Evolutionary conservation across 2,797 vertebrate genomes (phyloP), one percentile per base, ranked within the genome.

Genomic region (Cyprinodon diabolis): DNA sequence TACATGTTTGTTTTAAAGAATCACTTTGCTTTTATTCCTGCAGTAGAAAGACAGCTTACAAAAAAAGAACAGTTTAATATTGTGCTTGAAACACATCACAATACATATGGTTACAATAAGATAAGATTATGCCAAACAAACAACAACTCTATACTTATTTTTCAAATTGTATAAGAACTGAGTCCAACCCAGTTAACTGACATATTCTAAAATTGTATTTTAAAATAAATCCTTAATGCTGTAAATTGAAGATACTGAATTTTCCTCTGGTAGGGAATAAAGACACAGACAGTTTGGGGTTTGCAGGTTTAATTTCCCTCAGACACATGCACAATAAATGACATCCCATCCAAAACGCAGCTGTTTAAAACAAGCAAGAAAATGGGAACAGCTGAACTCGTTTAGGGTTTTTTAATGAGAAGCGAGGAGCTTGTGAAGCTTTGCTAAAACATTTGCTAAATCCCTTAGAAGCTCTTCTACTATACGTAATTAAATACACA

Each of bases 271-370:
- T 25, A 45, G 19, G 4, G 65, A 35, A 71, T 60, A 37, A 58
- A 6, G 55, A 76, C 17, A 49, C 66, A 74, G 55, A 57, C 54
- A 52, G 72, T 62, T 74, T 70, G 55, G 45, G 48, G 35, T 74
- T 69, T 78, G 70, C 21, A 60, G 23, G 17, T 30, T 71, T 80
- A 72, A 54, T 77, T 77, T 70, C 83, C 75, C 52, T 73, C 71
- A 79, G 74, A 74, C 35, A 58, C 37, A 37, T 67, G 68, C 48
- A 68, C 23, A 74, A 76, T 67, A 54, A 65, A 57, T 72, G 68
- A 6, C 13, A 11, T 70, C 21, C 15, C 68, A 23, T 75, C 21
- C 19, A 68, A 83, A 67, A 69, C 4, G 17, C 69, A 58, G 40
- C 21, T 30, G 58, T 67, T 77, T 66, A 71, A 78, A 74, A 11